Base-by-base conservation (phyloP, 2,888 invertebrate genomes). In the Julus scandinavius region DNA sequence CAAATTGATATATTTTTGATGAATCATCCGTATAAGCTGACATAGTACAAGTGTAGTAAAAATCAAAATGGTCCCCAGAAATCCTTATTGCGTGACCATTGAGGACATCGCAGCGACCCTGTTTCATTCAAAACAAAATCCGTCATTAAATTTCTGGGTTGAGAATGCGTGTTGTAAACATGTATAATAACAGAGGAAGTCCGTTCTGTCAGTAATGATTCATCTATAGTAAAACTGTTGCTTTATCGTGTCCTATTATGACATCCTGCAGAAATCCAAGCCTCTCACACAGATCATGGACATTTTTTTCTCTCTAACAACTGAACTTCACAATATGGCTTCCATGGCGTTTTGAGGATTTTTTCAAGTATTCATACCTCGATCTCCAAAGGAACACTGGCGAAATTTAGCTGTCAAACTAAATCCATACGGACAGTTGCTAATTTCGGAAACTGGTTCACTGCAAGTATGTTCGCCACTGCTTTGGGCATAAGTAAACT, bases 381-480 rank as follows among this genome's bases (percentile, higher is more conserved):
- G 93, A 91, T 93, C 93, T 15, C 93, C 93, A 89, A 94, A 94
- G 7, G 93, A 92, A 90, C 95, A 95, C 88, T 93, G 92, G 90
- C 93, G 93, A 90, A 95, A 94, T 80, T 93, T 93, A 88, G 95
- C 92, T 90, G 93, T 93, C 87, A 95, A 91, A 11, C 93, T 93
- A 2, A 94, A 94, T 2, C 94, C 94, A 83, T 94, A 93, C 40
- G 94, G 95, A 90, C 95, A 95, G 89, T 94, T 94, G 91, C 94
- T 93, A 84, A 95, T 91, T 89, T 93, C 93, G 0, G 95, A 95
- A 29, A 93, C 93, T 85, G 93, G 93, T 6, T 93, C 93, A 80
- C 92, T 92, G 91, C 95, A 95, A 90, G 94, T 94, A 29, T 92
- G 92, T 83, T 92, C 92, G 50, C 92, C 92, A 58, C 93, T 93